These are phyloP conservation scores for Hypsibius dujardini DNA, from an alignment of 1,140 invertebrate species.

Conservation along the genomic window DNA sequence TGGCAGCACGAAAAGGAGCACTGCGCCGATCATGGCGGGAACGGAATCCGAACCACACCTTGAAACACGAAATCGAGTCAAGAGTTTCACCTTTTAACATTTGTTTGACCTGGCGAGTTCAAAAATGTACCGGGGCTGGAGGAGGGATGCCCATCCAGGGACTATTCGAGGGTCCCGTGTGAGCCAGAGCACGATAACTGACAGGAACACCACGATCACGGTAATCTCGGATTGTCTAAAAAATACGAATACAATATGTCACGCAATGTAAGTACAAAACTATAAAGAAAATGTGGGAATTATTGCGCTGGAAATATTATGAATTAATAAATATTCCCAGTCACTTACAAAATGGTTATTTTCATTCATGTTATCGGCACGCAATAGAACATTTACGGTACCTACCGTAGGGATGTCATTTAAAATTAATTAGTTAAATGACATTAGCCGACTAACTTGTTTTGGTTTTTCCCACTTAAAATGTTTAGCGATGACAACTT, in stretches of 20 bases:
- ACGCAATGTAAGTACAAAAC: not conserved
- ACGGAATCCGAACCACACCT: not conserved
- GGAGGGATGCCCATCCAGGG: not conserved
- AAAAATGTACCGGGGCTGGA: not conserved
- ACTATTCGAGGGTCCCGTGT: not conserved
- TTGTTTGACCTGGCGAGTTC: not conserved
- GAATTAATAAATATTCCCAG: too few species aligned
- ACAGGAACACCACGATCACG: not conserved
- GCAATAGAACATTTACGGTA: too few species aligned
- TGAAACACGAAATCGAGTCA: not conserved
- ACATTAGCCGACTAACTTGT: too few species aligned
- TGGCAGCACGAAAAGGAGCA: not conserved
- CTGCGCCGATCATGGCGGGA: not conserved
- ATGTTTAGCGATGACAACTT: too few species aligned
- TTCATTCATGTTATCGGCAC: too few species aligned
- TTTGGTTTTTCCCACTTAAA: too few species aligned
- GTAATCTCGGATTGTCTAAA: constrained; percentile 4
- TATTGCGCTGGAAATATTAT: too few species aligned
- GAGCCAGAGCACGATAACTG: not conserved
- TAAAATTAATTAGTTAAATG: too few species aligned
- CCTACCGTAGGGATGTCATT: too few species aligned
- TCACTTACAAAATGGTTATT: too few species aligned
- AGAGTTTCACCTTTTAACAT: not conserved
- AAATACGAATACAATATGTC: too few species aligned
- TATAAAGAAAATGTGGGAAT: not conserved